A percentile compares a stretch with the other conserved stretches of the same genome.
Conservation (phyloP, 2,797 vertebrate genomes). For the Onychomys leucogaster region DNA sequence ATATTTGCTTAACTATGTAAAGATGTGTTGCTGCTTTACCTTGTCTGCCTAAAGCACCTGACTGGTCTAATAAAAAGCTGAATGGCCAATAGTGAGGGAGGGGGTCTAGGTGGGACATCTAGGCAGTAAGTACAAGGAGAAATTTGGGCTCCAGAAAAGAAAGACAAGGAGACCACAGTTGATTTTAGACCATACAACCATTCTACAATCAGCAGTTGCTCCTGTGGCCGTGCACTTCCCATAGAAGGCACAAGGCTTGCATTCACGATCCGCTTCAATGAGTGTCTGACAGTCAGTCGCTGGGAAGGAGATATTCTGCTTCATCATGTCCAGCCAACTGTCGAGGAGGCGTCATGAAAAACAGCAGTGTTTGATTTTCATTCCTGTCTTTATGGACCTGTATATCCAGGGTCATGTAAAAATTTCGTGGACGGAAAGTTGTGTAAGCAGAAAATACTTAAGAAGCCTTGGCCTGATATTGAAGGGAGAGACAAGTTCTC, state of each 20-base stretch:
- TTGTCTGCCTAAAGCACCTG: neutral
- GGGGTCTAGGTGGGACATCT: neutral
- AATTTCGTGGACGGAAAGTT: neutral
- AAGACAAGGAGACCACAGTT: neutral
- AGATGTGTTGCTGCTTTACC: neutral
- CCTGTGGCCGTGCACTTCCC: neutral
- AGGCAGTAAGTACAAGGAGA: neutral
- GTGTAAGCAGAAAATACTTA: too few species aligned
- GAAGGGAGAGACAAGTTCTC: neutral
- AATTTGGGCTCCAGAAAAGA: neutral
- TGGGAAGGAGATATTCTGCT: neutral
- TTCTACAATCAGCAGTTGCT: neutral
- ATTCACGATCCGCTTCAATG: neutral
- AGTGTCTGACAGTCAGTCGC: neutral
- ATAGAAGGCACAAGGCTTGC: neutral
- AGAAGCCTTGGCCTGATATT: neutral
- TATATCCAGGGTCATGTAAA: neutral
- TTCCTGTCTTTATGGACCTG: neutral
- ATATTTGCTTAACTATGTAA: too few species aligned
- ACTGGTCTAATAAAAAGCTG: too few species aligned
- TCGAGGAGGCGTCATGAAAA: neutral
- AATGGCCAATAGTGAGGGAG: neutral
- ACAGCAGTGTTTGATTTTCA: neutral
- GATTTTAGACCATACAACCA: neutral
- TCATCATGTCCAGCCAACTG: neutral